Evolutionary conservation across 2,797 vertebrate species (phyloP), one percentile per base, ranked within the genome.

Genomic region (Poeciliopsis paucimaculata): DNA sequence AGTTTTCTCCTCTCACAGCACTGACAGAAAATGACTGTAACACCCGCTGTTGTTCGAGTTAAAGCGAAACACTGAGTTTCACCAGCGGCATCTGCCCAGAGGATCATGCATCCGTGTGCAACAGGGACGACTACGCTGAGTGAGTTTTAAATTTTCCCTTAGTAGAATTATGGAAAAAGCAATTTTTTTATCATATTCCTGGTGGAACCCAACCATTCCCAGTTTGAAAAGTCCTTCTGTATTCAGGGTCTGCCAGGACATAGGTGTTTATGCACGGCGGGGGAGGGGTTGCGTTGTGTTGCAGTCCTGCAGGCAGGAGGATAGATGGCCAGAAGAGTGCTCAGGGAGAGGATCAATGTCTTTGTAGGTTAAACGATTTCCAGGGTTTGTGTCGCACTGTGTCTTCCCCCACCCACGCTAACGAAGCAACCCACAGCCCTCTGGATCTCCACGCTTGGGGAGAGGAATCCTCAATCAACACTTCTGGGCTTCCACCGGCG

Each of bases 401-500:
- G 79, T 79, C 79, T 89, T 75, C 0, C 77, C 43, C 90, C 82
- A 12, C 82, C 89, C 87, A 2, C 72, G 66, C 77, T 85, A 85
- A 84, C 70, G 75, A 77, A 85, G 82, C 88, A 80, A 28, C 68
- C 68, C 68, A 46, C 68, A 18, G 11, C 41, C 26, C 86, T 89
- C 78, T 80, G 28, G 78, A 89, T 88, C 86, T 84, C 89, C 83
- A 82, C 57, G 64, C 80, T 60, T n/a, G 39, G 73, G 77, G 64
- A 72, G 71, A 57, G 85, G 2, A 36, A 72, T 78, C 87, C 88
- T 93, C 64, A 53, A 95, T 96, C 95, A 96, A 93, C 95, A 96
- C 91, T 96, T 96, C 84, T 96, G 94, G 5, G 95, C 93, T 88
- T 96, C 95, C 85, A 96, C 96, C 68, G 95, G 95, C 68, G 95